These are phyloP conservation scores for Dreissena polymorpha DNA, from an alignment of 1,140 invertebrate species.

Conservation along the genomic window DNA sequence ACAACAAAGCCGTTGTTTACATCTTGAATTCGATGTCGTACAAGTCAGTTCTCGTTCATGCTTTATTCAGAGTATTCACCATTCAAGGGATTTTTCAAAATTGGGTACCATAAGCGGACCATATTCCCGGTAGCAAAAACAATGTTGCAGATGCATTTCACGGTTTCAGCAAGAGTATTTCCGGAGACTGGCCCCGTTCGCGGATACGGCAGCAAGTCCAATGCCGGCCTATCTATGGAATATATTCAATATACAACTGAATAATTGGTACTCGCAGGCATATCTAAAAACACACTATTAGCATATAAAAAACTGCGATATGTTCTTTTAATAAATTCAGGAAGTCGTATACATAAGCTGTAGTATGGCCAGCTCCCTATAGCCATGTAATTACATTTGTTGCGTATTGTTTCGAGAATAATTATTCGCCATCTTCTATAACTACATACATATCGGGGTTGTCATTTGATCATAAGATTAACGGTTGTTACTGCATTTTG, in stretches of 20 bases:
- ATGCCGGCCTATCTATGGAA: slow-evolving; percentile 17
- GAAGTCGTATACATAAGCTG: background rate
- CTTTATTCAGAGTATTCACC: slow-evolving; percentile 10
- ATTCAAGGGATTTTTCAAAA: background rate
- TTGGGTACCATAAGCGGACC: background rate
- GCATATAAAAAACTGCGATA: slow-evolving; percentile 10
- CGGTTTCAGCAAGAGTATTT: slow-evolving; percentile 43
- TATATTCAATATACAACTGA: background rate
- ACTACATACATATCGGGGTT: slow-evolving; percentile 9
- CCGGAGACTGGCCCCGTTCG: slow-evolving; percentile 9
- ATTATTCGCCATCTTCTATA: background rate
- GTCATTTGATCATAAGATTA: background rate
- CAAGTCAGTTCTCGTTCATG: slow-evolving; percentile 17
- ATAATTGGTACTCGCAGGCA: background rate
- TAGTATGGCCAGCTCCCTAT: background rate
- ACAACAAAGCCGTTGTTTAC: slow-evolving; percentile 19
- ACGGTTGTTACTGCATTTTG: background rate
- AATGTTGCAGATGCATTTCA: slow-evolving; percentile 34
- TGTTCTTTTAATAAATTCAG: slow-evolving; percentile 12
- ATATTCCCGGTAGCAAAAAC: slow-evolving; percentile 26
- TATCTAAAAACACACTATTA: background rate
- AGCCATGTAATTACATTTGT: background rate
- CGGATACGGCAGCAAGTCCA: background rate
- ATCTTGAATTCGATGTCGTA: slow-evolving; percentile 17
- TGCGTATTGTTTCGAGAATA: background rate